These are phyloP conservation scores for Elegia similella DNA, from an alignment of 2,888 invertebrate genomes.

Conservation along the genomic window DNA sequence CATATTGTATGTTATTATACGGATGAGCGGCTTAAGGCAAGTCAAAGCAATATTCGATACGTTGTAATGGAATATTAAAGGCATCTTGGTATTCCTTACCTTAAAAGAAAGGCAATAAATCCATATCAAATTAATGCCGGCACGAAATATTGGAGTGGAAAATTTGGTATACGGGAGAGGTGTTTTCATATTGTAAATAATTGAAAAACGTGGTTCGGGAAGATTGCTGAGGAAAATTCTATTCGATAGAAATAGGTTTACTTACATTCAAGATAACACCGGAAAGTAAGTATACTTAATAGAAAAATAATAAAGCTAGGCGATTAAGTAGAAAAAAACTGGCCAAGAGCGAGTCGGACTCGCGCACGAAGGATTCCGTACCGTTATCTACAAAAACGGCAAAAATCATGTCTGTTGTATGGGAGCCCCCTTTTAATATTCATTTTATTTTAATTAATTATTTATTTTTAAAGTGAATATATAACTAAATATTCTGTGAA, in stretches of 20 bases:
- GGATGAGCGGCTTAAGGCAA: constrained; percentile 14
- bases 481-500: too few relatives aligned
- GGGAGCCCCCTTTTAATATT: too few relatives aligned
- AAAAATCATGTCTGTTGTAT: too few relatives aligned
- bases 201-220: neutral
- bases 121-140: neutral
- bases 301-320: too few relatives aligned
- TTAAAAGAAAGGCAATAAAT: constrained; percentile 10
- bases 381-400: too few relatives aligned
- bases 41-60: constrained; percentile 13
- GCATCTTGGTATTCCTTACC: constrained; percentile 8
- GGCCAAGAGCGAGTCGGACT: too few relatives aligned
- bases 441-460: too few relatives aligned
- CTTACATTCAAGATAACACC: neutral
- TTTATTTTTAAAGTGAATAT: too few relatives aligned
- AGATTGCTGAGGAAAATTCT: neutral
- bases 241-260: neutral
- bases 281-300: too few relatives aligned
- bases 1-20: constrained; percentile 11
- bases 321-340: too few relatives aligned
- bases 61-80: constrained; percentile 13
- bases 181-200: neutral
- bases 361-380: too few relatives aligned
- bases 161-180: neutral
- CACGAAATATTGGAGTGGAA: constrained; percentile 1